phyloP scores from a whole-genome alignment of 2,113 vertebrate genomes.

The Neomonachus schauinslandi region DNA sequence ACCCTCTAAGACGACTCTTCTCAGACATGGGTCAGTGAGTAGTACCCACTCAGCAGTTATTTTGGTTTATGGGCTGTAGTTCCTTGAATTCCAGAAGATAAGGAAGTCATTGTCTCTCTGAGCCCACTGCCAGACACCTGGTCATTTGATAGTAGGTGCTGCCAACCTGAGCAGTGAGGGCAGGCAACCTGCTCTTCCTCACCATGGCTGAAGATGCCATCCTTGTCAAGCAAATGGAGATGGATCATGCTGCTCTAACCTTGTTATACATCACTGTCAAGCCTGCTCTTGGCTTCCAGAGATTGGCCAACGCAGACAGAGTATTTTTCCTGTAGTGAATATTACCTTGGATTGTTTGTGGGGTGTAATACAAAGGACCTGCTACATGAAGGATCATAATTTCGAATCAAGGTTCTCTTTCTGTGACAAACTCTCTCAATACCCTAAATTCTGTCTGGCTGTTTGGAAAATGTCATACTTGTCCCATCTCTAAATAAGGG shows the following conservation, averaged over 20 bases:
- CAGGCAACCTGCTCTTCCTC: slow-evolving; percentile 64
- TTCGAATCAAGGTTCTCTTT: not conserved
- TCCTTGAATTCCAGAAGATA: slow-evolving; percentile 76
- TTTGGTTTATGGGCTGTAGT: slow-evolving; percentile 48
- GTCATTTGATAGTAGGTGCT: slow-evolving; percentile 78
- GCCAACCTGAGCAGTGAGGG: slow-evolving; percentile 76
- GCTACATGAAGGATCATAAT: not conserved
- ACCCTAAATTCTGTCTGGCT: not conserved
- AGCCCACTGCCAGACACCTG: slow-evolving; percentile 42
- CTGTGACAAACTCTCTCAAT: not conserved
- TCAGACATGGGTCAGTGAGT: slow-evolving; percentile 68
- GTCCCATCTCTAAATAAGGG: not conserved
- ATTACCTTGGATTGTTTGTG: slow-evolving; percentile 22
- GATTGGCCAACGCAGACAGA: slow-evolving; percentile 56
- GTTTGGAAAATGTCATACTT: not conserved
- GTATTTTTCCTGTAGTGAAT: slow-evolving; percentile 63
- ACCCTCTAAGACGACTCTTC: slow-evolving; percentile 13
- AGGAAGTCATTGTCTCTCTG: slow-evolving; percentile 53
- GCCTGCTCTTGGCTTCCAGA: slow-evolving; percentile 23
- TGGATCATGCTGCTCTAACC: slow-evolving; percentile 74
- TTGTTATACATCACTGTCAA: slow-evolving; percentile 84
- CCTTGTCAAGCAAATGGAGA: slow-evolving; percentile 80
- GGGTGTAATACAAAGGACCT: not conserved
- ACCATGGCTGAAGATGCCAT: slow-evolving; percentile 50
- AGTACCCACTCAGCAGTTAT: slow-evolving; percentile 58